Base-by-base conservation (phyloP, 2,113 vertebrate species). In the Columbina picui region DNA sequence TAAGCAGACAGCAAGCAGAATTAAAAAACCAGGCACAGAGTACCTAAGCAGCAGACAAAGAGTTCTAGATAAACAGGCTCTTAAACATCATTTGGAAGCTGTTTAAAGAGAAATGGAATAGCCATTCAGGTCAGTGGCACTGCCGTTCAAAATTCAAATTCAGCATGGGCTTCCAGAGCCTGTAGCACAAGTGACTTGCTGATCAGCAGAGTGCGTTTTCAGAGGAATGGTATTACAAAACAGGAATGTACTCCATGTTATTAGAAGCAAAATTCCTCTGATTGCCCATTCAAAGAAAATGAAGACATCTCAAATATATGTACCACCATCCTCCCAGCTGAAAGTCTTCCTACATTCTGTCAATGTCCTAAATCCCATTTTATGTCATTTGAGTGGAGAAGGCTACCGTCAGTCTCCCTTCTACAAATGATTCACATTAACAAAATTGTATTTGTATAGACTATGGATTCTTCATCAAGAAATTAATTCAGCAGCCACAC, bases 151-250 rank as follows among this genome's bases (percentile, higher is more conserved):
- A 61, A 71, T 32, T 52, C 36, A 61, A 27, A 71, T 41, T 41
- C 70, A 52, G 21, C 36, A 14, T 3, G 19, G 53, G 69, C 59
- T 81, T 38, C 60, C 43, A 38, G 29, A 49, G 30, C 47, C 45
- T 25, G 25, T 4, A n/a, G 36, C 16, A 61, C 0, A 0, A 61
- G 39, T 9, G 6, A 50, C 25, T 56, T 34, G 34, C 57, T 45
- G 5, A 32, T 12, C 12, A 27, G 29, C 10, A 52, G 70, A 73
- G 41, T 4, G 12, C 41, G 21, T 29, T 36, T 55, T 43, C 53
- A 41, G 76, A 77, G 53, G 6, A 56, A 18, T 20, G 25, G 13
- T 57, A n/a, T 52, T 56, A 68, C 4, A 39, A 61, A 86, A 32
- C 38, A 34, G 38, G 32, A 23, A 49, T 0, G 2, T 38, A 19